These are phyloP conservation scores for Lophura nycthemera DNA, from an alignment of 2,113 vertebrate genomes.

Conservation along the genomic window DNA sequence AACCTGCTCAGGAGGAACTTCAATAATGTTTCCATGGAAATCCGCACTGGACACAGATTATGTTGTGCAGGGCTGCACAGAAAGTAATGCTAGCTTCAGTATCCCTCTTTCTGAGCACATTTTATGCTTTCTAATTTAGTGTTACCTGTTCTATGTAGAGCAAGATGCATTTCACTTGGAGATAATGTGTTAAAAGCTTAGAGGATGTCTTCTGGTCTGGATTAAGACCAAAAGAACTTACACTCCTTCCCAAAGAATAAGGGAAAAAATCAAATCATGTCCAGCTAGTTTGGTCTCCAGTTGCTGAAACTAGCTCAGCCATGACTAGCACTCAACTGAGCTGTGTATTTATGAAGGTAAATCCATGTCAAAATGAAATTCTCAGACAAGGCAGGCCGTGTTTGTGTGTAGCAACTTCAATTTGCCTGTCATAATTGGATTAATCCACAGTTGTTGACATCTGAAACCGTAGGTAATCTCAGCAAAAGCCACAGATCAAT, in stretches of 20 bases:
- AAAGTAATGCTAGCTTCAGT: neutral
- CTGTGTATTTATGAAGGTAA: neutral
- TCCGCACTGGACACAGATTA: rapidly evolving
- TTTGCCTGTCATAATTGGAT: neutral
- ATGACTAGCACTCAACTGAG: neutral
- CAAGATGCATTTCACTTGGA: neutral
- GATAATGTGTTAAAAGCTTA: neutral
- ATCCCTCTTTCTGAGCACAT: neutral
- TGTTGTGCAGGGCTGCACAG: neutral
- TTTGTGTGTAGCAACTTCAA: neutral
- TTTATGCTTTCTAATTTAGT: neutral
- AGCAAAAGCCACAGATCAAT: neutral
- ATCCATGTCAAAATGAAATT: neutral
- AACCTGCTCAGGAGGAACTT: neutral
- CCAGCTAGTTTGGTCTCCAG: neutral
- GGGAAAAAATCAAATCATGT: neutral
- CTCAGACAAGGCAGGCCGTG: neutral
- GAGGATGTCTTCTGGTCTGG: neutral
- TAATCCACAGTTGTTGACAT: neutral
- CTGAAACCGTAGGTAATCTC: neutral
- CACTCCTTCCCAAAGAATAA: neutral
- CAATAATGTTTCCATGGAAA: neutral
- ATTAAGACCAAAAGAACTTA: neutral
- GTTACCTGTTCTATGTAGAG: neutral
- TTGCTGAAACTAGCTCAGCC: neutral